These are phyloP conservation scores for Drosophila borborema DNA, from an alignment of 2,888 invertebrate genomes.

Conservation along the genomic window DNA sequence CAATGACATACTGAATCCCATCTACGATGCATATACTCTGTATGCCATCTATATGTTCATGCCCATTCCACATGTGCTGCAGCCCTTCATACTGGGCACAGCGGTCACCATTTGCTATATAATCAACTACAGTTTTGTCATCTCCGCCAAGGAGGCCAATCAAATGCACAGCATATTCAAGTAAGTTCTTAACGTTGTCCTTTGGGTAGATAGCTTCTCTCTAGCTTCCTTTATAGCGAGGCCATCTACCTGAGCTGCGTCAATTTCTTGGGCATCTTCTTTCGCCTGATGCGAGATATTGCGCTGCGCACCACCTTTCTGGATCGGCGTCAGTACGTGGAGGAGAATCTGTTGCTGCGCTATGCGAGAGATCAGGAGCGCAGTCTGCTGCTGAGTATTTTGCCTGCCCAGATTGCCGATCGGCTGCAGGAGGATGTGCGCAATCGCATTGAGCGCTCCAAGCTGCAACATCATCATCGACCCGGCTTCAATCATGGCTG, in stretches of 20 bases:
- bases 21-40: slow-evolving; percentile 90
- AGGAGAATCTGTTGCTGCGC: slow-evolving; percentile 92
- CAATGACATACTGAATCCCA: slow-evolving; percentile 87
- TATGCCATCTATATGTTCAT: slow-evolving; percentile 94
- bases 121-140: slow-evolving; percentile 86
- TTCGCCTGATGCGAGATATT: slow-evolving; percentile 94
- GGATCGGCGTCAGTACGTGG: slow-evolving; percentile 93
- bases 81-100: slow-evolving; percentile 89
- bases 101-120: slow-evolving; percentile 90
- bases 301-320: slow-evolving; percentile 94
- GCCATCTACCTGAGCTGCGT: slow-evolving; percentile 87
- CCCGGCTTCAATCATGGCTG: slow-evolving; percentile 40
- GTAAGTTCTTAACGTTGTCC: slow-evolving; percentile 15
- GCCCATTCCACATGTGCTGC: slow-evolving; percentile 90
- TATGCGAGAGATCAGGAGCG: slow-evolving; percentile 96
- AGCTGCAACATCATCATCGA: slow-evolving; percentile 79
- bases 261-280: slow-evolving; percentile 94
- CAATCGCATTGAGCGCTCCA: slow-evolving; percentile 86
- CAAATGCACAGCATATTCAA: slow-evolving; percentile 86
- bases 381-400: slow-evolving; percentile 92
- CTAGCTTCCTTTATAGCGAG: slow-evolving; percentile 85
- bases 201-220: background rate
- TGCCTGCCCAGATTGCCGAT: slow-evolving; percentile 93
- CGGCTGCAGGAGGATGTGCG: slow-evolving; percentile 87
- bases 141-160: slow-evolving; percentile 70